Percentiles rank a stretch among this genome's conserved stretches.
Conservation (phyloP, 2,888 invertebrate species). For the Drosophila neotestacea region DNA sequence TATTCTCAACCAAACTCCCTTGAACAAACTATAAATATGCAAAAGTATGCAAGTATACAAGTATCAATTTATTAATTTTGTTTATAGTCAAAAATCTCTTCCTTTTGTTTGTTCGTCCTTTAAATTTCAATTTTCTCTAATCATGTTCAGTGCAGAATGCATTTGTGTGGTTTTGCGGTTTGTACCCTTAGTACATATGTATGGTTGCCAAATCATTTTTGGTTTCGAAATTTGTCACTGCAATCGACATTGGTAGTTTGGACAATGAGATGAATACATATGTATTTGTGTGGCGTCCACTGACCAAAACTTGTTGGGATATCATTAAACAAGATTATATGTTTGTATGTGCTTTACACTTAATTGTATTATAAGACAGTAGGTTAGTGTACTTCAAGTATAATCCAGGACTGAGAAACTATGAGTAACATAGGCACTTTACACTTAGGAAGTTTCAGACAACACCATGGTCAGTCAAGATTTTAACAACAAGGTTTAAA, state of each 20-base stretch:
- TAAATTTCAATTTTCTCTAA: constrained; percentile 46
- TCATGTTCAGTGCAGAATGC: constrained; percentile 39
- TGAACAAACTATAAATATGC: neutral
- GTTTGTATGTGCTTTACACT: constrained; percentile 5
- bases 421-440: neutral
- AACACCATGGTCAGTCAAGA: neutral
- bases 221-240: constrained; percentile 50
- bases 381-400: neutral
- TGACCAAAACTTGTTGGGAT: constrained; percentile 9
- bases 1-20: neutral
- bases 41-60: no score
- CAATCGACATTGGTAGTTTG: constrained; percentile 36
- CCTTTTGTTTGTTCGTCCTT: constrained; percentile 8
- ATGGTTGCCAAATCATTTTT: constrained; percentile 39
- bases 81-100: neutral
- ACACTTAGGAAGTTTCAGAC: neutral
- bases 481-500: neutral
- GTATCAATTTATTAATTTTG: no score
- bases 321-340: neutral
- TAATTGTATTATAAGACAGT: neutral
- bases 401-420: neutral
- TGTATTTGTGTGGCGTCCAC: constrained; percentile 4
- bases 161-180: constrained; percentile 66
- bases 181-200: constrained; percentile 11
- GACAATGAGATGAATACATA: constrained; percentile 2